Evolutionary conservation across 2,797 vertebrate species (phyloP), one percentile per base, ranked within the genome.

Genomic region (Intellagama lesueurii): DNA sequence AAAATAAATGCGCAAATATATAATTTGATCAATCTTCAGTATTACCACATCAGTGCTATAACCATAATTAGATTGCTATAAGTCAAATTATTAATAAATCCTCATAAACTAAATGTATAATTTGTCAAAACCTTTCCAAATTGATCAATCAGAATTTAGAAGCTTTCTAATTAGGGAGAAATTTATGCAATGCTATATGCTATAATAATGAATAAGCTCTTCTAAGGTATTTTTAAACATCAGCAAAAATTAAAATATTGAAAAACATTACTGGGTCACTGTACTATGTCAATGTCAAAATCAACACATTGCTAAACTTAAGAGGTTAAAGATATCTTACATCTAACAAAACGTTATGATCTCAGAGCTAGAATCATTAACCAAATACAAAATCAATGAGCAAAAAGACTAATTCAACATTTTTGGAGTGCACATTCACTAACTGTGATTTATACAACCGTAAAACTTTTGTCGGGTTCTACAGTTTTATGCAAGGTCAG

Each of bases 111-210:
- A 97, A 97, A 96, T 96, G 96, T 92, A 92, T 94, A 96, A 96
- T 97, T 96, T 97, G 95, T 97, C 95, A 97, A 96, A 97, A 95
- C 93, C 95, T 96, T 96, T 88, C 90, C 95, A 96, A 97, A 97
- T 97, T 97, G 96, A 97, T 97, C 97, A 97, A 95, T 96, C 96
- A 94, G 95, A 97, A 97, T 97, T 97, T 97, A 97, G 96, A 96
- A 97, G 95, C 96, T 97, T 97, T 97, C 97, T 97, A 97, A 97
- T 97, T 97, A 97, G 95, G 92, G 94, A 95, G 95, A 97, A 97
- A 97, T 97, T 94, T 97, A 97, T 97, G 97, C 95, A 97, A 96
- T 94, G 95, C 93, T 89, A 89, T 91, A 95, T 94, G 95, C 96
- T 96, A 96, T 96, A 97, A 97, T 97, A 96, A 96, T 91, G 93